Conservation (phyloP, 2,888 invertebrate genomes). For the Dichetophora obliterata region DNA sequence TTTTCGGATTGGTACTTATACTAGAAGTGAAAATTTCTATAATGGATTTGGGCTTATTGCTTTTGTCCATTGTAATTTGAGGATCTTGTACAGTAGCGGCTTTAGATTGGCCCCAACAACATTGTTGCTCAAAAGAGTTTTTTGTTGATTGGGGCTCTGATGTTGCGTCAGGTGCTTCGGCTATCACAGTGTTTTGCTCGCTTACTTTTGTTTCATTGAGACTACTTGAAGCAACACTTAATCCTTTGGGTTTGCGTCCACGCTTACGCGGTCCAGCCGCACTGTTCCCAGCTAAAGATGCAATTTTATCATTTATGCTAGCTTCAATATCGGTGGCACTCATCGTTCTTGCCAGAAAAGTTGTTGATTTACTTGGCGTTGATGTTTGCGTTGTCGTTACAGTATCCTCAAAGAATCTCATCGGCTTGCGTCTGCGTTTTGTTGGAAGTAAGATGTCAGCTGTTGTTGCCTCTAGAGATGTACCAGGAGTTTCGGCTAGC, state of each 20-base stretch:
- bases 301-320: no score
- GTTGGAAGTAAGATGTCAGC: neutral
- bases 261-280: slow-evolving; percentile 39
- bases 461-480: neutral
- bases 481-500: neutral
- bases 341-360: neutral
- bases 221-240: neutral
- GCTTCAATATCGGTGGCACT: neutral
- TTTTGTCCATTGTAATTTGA: no score
- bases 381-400: neutral
- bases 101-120: no score
- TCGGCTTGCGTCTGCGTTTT: slow-evolving; percentile 4
- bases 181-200: neutral
- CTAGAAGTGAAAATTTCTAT: no score
- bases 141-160: neutral
- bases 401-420: neutral
- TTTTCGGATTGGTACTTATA: no score
- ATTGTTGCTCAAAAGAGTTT: no score
- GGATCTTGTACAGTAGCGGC: no score
- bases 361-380: neutral
- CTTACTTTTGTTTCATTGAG: neutral
- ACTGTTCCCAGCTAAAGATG: neutral
- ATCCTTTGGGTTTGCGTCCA: slow-evolving; percentile 41
- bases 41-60: no score
- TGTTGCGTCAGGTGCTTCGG: neutral